Evolutionary conservation across 2,888 invertebrate species (phyloP).

Genomic region (Erpobdella octoculata): DNA sequence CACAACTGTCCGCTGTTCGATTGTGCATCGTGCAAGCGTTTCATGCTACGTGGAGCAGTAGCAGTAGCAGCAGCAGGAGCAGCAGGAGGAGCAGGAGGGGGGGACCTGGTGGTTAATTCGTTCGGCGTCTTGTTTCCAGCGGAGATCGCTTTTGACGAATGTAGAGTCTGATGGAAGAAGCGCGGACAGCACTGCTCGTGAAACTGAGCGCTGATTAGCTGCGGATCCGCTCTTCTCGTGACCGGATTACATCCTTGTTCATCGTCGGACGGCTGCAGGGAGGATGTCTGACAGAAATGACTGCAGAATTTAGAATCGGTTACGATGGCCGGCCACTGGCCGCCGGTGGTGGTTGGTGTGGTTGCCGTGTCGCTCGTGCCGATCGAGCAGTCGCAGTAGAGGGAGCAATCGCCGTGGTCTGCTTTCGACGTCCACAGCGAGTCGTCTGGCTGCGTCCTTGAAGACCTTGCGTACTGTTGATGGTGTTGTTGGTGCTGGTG

Average conservation of each 20-base stretch:
- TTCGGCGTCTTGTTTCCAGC: no score
- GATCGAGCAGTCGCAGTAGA: constrained; percentile 12
- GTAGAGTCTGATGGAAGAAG: background rate
- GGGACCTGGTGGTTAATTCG: no score
- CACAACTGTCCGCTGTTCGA: no score
- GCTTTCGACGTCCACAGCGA: background rate
- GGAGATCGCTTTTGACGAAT: no score
- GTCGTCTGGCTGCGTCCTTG: background rate
- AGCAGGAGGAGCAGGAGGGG: no score
- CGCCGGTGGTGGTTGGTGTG: background rate
- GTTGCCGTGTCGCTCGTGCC: background rate
- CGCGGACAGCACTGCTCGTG: background rate
- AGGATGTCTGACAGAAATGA: background rate
- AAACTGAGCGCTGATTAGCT: background rate
- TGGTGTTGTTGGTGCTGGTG: no score
- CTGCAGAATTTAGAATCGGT: constrained; percentile 13
- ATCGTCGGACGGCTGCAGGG: background rate
- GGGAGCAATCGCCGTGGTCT: constrained; percentile 4
- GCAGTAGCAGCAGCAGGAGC: no score
- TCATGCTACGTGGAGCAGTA: no score
- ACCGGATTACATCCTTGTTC: background rate
- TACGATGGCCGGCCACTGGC: constrained; percentile 17
- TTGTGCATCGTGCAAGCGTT: no score
- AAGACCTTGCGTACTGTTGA: background rate
- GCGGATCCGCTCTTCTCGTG: background rate